These are phyloP conservation scores for Sitobion miscanthi DNA, from an alignment of 1,140 invertebrate species.

Conservation along the genomic window DNA sequence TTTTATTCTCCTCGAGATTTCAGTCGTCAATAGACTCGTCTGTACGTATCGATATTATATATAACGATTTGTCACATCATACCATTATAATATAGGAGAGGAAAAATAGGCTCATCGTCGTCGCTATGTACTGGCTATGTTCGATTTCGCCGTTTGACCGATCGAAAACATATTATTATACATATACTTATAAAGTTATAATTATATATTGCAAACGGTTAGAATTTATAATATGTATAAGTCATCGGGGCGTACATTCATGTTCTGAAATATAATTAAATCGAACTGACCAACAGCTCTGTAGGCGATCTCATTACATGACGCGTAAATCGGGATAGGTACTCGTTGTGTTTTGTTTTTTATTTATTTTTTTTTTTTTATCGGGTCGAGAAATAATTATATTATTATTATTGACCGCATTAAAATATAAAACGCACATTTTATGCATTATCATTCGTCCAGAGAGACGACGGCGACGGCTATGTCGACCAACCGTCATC, in stretches of 20 bases:
- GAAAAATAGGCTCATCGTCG: too few relatives aligned
- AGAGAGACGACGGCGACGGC: neutral
- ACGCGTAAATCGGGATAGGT: neutral
- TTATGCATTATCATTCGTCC: neutral
- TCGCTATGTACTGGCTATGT: too few relatives aligned
- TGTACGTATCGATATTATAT: too few relatives aligned
- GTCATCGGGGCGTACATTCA: neutral
- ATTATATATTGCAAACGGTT: too few relatives aligned
- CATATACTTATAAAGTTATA: too few relatives aligned
- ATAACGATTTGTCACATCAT: too few relatives aligned
- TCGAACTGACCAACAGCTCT: neutral
- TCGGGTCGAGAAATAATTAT: neutral
- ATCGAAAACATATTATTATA: too few relatives aligned
- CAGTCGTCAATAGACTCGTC: too few relatives aligned
- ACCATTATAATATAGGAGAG: too few relatives aligned
- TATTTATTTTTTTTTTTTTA: neutral
- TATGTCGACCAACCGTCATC: neutral
- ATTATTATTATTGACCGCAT: slow-evolving; percentile 33
- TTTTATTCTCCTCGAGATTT: too few relatives aligned
- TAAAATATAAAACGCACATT: slow-evolving; percentile 39
- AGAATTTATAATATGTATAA: neutral
- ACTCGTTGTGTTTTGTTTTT: neutral
- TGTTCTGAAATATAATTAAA: slow-evolving; percentile 1
- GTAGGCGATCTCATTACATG: slow-evolving; percentile 5
- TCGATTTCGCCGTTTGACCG: too few relatives aligned